Evolutionary conservation across 2,113 vertebrate genomes (phyloP), one percentile per base, ranked within the genome.

Genomic region (Austrofundulus limnaeus): DNA sequence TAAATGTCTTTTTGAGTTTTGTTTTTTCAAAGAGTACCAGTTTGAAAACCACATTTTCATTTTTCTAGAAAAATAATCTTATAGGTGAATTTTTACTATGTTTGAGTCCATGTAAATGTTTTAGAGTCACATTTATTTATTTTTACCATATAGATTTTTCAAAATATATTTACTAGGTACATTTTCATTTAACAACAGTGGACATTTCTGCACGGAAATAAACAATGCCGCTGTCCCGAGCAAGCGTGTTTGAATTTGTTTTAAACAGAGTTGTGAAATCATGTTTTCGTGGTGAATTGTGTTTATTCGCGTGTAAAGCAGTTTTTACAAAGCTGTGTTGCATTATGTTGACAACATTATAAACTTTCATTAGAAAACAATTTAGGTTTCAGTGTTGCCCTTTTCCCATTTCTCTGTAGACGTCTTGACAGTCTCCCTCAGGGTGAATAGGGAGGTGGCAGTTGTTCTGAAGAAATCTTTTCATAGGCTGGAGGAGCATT

Each of bases 401-500:
- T 69, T 52, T 56, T 66, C 54, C 42, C 31, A 16, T 39, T 47
- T 20, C 56, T 83, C 52, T 66, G 58, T 17, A 48, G 52, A 43
- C 15, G 31, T 38, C 34, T 34, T 19, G 49, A 56, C 17, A 9
- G 25, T 11, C 47, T 64, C 25, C 25, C 57, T 98, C 83, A 98
- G 24, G 94, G 94, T 17, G 93, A 92, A 53, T 98, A 99, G 15
- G 95, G 94, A 45, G 96, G 96, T 72, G 94, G 95, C 60, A 88
- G 83, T 2, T 78, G 89, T 12, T 92, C 92, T 34, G 85, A 66
- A 49, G 90, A 85, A 59, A 96, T 82, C 91, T 96, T 97, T 53
- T 97, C 95, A 61, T 98, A 99, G 60, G 95, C 92, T 62, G 96
- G 96, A 43, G 95, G 96, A 61, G 95, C 96, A 53, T 94, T 94